These are phyloP conservation scores for Cephus pygmeus DNA, from an alignment of 2,888 invertebrate genomes.

Conservation along the genomic window DNA sequence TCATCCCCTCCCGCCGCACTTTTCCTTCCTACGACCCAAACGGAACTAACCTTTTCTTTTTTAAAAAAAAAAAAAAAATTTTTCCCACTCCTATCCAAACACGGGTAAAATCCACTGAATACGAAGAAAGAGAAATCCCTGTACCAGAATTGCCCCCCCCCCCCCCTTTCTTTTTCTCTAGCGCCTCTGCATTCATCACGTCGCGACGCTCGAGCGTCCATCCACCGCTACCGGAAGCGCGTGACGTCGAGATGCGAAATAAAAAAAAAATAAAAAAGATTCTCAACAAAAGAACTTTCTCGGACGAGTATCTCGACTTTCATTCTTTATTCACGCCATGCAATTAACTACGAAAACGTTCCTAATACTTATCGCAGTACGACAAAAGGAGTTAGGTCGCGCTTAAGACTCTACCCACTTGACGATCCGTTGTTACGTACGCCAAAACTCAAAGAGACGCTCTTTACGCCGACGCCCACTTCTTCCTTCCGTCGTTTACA, in stretches of 20 bases:
- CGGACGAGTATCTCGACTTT: not conserved
- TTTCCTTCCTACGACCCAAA: conserved; percentile 4
- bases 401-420: not conserved
- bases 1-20: conserved; percentile 5
- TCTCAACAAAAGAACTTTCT: not conserved
- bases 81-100: not conserved
- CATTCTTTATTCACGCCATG: conserved; percentile 13
- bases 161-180: conserved; percentile 1
- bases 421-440: not conserved
- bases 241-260: not conserved
- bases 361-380: not conserved
- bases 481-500: not conserved
- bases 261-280: not conserved
- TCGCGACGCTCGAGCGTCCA: not conserved
- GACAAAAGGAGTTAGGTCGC: not conserved
- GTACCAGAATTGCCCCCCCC: conserved; percentile 7
- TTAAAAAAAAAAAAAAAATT: not conserved
- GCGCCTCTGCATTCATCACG: not conserved
- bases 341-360: conserved; percentile 6
- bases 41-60: not conserved
- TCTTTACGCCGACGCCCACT: not conserved
- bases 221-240: not conserved
- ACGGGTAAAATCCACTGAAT: not conserved
- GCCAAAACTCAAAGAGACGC: not conserved
- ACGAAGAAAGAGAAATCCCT: not conserved